Conservation (phyloP, 2,888 invertebrate genomes). For the Nephrotoma guestfalica region DNA sequence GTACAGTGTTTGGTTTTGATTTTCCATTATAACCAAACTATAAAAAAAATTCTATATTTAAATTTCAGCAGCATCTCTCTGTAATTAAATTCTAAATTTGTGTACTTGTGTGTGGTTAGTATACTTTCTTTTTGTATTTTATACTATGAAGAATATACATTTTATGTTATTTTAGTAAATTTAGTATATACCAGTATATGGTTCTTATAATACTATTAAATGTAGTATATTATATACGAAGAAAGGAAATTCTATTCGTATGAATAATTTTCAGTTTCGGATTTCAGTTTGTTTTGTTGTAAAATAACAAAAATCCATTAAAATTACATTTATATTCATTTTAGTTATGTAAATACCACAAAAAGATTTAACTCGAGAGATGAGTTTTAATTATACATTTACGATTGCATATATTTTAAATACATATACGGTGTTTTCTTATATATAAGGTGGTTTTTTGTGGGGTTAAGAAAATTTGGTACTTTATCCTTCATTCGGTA, state of each 20-base stretch:
- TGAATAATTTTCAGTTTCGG: neutral
- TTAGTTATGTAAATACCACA: neutral
- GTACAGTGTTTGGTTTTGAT: neutral
- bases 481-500: neutral
- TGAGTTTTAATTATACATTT: neutral
- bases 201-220: neutral
- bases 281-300: neutral
- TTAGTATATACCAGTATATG: neutral
- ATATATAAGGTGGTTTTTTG: neutral
- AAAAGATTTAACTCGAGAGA: neutral
- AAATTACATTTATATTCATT: neutral
- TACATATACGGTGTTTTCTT: neutral
- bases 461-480: neutral
- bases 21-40: neutral
- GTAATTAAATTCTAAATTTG: neutral
- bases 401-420: neutral
- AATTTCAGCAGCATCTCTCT: neutral
- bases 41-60: neutral
- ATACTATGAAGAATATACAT: neutral
- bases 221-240: neutral
- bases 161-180: neutral
- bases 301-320: neutral
- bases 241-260: neutral
- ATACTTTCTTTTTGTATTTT: neutral
- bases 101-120: neutral